Evolutionary conservation across 2,113 vertebrate genomes (phyloP).

Genomic region (Nothocercus julius): DNA sequence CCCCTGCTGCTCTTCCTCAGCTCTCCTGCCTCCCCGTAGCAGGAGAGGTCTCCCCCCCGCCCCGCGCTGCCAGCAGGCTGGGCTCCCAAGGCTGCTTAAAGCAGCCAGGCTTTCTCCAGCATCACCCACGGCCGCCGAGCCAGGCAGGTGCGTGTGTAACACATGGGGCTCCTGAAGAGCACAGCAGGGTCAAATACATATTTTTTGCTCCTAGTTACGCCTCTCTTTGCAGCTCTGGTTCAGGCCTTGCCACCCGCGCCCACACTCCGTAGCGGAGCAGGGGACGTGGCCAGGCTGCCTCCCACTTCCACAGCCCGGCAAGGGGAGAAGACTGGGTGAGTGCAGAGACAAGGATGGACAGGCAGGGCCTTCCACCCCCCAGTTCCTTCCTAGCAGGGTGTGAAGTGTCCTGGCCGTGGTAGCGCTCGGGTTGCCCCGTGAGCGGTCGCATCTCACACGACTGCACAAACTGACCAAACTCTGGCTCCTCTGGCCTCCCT

Average conservation of each 20-base stretch:
- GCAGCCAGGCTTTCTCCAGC: not conserved
- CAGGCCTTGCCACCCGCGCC: not conserved
- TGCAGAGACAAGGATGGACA: not conserved
- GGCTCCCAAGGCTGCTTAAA: not conserved
- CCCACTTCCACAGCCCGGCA: not conserved
- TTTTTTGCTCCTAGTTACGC: not conserved
- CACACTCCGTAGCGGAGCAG: not conserved
- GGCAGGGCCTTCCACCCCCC: not conserved
- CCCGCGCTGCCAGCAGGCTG: not conserved
- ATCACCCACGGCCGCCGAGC: not conserved
- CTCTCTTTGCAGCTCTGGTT: not conserved
- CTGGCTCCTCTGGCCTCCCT: not conserved
- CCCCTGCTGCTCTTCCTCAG: not conserved
- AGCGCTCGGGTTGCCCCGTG: not conserved
- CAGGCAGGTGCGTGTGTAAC: not conserved
- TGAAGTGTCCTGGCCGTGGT: accelerated
- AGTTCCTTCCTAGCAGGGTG: not conserved
- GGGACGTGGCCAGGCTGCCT: not conserved
- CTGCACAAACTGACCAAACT: not conserved
- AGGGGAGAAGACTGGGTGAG: not conserved
- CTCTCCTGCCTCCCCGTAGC: not conserved
- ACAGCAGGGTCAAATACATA: not conserved
- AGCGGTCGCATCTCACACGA: not conserved
- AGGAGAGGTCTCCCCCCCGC: not conserved
- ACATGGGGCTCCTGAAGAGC: not conserved